Percentiles rank a stretch among this genome's conserved stretches.
These are phyloP conservation scores for Amphibalanus amphitrite DNA, from an alignment of 1,140 invertebrate genomes.

Conservation along the genomic window DNA sequence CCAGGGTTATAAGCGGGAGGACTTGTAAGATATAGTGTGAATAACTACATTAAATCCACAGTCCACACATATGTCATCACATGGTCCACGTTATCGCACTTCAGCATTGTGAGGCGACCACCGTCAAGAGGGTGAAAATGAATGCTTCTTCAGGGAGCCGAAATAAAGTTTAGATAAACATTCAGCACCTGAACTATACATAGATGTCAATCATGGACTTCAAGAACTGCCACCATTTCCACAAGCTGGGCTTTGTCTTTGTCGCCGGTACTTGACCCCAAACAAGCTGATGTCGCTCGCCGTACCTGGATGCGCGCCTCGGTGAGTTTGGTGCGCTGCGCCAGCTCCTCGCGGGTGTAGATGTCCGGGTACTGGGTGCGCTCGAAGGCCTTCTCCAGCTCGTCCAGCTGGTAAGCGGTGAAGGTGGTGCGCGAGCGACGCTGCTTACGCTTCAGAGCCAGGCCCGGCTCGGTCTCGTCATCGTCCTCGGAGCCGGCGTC, in stretches of 20 bases:
- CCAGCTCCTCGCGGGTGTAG: constrained; percentile 78
- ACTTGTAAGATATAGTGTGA: too few relatives aligned
- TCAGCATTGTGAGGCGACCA: neutral
- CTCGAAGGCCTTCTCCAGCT: constrained; percentile 71
- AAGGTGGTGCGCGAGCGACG: constrained; percentile 66
- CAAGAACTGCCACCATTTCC: too few relatives aligned
- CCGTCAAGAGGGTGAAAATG: neutral
- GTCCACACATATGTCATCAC: neutral
- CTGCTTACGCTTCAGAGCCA: constrained; percentile 63
- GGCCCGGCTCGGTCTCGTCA: neutral
- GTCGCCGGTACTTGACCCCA: too few relatives aligned
- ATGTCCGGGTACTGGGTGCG: constrained; percentile 86
- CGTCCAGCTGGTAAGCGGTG: constrained; percentile 70
- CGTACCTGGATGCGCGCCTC: constrained; percentile 41
- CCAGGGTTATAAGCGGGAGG: too few relatives aligned
- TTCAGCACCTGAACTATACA: too few relatives aligned
- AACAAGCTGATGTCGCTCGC: too few relatives aligned
- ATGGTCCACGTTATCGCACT: neutral
- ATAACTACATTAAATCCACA: too few relatives aligned
- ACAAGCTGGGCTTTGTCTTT: too few relatives aligned
- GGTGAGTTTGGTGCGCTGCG: constrained; percentile 62
- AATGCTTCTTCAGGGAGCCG: neutral
- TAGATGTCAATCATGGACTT: too few relatives aligned
- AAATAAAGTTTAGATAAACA: too few relatives aligned
- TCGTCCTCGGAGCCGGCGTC: neutral